Evolutionary conservation across 2,888 invertebrate species (phyloP).

Genomic region (Eledone cirrhosa): DNA sequence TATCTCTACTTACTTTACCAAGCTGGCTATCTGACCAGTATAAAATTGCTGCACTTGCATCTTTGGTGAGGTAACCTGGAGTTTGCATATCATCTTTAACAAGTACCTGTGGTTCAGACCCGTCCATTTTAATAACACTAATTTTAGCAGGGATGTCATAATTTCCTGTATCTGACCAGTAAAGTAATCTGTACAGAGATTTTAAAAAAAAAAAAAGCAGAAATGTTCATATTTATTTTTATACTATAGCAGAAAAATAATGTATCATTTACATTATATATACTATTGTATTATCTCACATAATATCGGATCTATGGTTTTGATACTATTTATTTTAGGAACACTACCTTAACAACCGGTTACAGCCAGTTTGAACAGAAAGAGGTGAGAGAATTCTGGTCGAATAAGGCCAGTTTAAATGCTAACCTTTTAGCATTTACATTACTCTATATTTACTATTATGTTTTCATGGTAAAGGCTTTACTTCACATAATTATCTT

Average conservation of each 20-base stretch:
- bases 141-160: constrained; percentile 86
- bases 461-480: no score
- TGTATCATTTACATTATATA: neutral
- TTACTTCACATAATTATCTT: no score
- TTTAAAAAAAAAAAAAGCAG: neutral
- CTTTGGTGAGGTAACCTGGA: constrained; percentile 87
- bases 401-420: no score
- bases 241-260: neutral
- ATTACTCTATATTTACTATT: no score
- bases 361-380: no score
- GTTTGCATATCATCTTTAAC: constrained; percentile 71
- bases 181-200: constrained; percentile 75
- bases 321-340: no score
- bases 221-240: neutral
- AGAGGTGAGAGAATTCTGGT: no score
- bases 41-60: constrained; percentile 78
- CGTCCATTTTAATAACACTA: constrained; percentile 88
- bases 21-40: constrained; percentile 79
- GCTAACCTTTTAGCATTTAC: no score
- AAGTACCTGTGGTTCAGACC: constrained; percentile 79
- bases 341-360: no score
- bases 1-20: constrained; percentile 60
- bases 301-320: no score
- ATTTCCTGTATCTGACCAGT: constrained; percentile 97
- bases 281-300: no score